Evolutionary conservation across 1,140 invertebrate genomes (phyloP).

Genomic region (Neotoxoptera formosana): DNA sequence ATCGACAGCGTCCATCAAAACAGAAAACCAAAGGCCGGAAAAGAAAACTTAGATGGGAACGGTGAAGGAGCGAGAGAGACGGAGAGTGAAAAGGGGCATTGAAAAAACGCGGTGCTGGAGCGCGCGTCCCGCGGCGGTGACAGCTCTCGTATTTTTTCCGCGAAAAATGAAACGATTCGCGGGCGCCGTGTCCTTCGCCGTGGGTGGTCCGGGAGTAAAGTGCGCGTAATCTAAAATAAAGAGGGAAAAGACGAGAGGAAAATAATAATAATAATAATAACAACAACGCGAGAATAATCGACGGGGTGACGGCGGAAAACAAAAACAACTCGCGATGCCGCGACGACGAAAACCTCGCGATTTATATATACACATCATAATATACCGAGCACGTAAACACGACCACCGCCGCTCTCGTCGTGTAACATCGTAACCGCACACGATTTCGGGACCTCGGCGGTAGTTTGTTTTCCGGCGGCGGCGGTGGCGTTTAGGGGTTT

Average conservation of each 20-base stretch:
- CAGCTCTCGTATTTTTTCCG: constrained; percentile 33
- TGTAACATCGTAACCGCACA: constrained; percentile 13
- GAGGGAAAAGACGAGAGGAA: background rate
- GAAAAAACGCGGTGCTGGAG: background rate
- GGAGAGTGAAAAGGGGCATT: too few relatives aligned
- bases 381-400: background rate
- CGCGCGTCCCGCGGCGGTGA: constrained; percentile 30
- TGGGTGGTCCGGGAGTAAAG: constrained; percentile 21
- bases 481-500: constrained; percentile 29
- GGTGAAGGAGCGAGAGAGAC: too few relatives aligned
- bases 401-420: background rate
- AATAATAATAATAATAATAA: background rate
- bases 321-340: background rate
- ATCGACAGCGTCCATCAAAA: constrained; percentile 54
- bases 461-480: constrained; percentile 1
- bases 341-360: background rate
- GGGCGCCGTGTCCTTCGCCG: background rate
- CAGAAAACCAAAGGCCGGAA: background rate
- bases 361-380: background rate
- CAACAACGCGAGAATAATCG: background rate
- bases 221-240: constrained; percentile 23
- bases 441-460: background rate
- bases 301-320: constrained; percentile 12
- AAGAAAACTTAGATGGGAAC: background rate
- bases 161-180: constrained; percentile 10